Conservation (phyloP, 2,888 invertebrate genomes). For the Nomada ferruginata region DNA sequence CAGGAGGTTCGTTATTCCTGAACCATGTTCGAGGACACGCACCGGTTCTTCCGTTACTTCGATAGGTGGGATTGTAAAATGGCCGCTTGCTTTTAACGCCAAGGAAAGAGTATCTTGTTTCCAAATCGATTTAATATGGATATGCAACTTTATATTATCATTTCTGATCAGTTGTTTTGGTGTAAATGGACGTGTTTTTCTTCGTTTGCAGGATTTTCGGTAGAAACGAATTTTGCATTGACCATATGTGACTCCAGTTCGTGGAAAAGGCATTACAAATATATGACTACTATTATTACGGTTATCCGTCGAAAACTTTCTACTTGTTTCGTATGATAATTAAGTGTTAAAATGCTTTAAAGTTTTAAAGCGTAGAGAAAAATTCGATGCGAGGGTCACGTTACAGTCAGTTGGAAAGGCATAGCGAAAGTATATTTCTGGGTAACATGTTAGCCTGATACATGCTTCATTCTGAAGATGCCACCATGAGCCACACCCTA, state of each 20-base stretch:
- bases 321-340: no score
- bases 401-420: conserved; percentile 50
- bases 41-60: not conserved
- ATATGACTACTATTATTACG: conserved; percentile 78
- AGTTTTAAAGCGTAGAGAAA: conserved; percentile 54
- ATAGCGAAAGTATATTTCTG: conserved; percentile 47
- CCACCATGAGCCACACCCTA: conserved; percentile 82
- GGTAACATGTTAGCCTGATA: conserved; percentile 79
- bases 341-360: no score
- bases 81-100: not conserved
- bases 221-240: not conserved
- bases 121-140: not conserved
- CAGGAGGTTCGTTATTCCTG: conserved; percentile 52
- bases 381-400: conserved; percentile 55
- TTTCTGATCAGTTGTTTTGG: not conserved
- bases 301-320: conserved; percentile 78
- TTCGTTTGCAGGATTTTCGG: not conserved
- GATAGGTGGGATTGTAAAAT: not conserved
- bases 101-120: not conserved
- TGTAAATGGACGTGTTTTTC: not conserved
- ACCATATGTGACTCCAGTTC: not conserved
- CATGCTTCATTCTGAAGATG: conserved; percentile 81
- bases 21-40: not conserved
- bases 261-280: conserved; percentile 29
- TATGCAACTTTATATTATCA: not conserved